These are phyloP conservation scores for Bufotes viridis DNA, from an alignment of 2,797 vertebrate species.

Conservation along the genomic window DNA sequence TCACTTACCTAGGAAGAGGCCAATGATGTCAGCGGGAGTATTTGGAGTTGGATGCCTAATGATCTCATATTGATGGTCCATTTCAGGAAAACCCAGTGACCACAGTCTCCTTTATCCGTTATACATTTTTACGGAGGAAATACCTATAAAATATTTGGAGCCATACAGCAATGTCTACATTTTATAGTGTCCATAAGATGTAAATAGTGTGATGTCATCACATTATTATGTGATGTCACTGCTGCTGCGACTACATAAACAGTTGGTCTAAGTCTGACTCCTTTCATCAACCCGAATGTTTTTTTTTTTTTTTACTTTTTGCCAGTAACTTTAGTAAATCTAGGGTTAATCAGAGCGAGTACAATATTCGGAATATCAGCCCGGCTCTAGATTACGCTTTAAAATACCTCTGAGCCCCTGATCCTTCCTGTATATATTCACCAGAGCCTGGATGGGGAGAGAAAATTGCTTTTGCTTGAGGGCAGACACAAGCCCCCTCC, in stretches of 20 bases:
- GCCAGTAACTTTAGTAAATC: not conserved
- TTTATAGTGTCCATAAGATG: too few species aligned
- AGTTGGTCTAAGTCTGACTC: too few species aligned
- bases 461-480: slow-evolving; percentile 60
- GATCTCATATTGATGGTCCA: too few species aligned
- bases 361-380: not conserved
- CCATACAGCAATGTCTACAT: too few species aligned
- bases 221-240: not conserved
- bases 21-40: too few species aligned
- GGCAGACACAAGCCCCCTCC: slow-evolving; percentile 69
- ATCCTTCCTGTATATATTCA: slow-evolving; percentile 54
- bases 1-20: too few species aligned
- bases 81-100: too few species aligned
- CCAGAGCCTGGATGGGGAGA: slow-evolving; percentile 54
- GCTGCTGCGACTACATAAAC: not conserved
- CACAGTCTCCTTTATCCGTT: too few species aligned
- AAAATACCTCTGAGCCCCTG: slow-evolving; percentile 39
- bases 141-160: too few species aligned
- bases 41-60: too few species aligned
- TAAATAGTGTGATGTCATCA: not conserved
- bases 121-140: too few species aligned
- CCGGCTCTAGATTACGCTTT: slow-evolving; percentile 1
- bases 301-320: not conserved
- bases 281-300: not conserved
- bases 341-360: not conserved